Base-by-base conservation (phyloP, 2,888 invertebrate genomes). In the Tetragonula carbonaria region DNA sequence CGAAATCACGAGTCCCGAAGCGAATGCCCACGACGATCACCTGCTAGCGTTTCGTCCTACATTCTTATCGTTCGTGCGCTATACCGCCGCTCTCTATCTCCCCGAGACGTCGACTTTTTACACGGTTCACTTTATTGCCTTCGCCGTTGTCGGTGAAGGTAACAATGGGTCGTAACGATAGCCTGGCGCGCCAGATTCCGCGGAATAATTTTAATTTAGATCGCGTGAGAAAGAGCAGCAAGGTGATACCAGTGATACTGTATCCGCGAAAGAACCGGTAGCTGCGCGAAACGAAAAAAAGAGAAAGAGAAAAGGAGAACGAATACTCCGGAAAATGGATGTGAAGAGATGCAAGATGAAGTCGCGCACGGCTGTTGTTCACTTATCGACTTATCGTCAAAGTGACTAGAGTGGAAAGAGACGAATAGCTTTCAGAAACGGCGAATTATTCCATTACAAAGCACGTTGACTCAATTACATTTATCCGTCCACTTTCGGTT, bases 401-500 rank as follows among this genome's bases (percentile, higher is more conserved):
- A 66, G 66, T 51, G 70, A 82, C 65, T 57, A 33, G 72, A 75
- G n/a, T 66, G 75, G 65, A 80, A 78, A 76, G 70, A 74, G 71
- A 71, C 71, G 75, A 85, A 85, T 65, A 71, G 66, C 73, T 68
- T 76, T 80, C 72, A 23, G 78, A 65, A 80, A 80, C 23, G 28
- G 82, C 75, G 82, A 28, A 28, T 82, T 76, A 75, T 82, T 80
- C 83, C 82, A 84, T 88, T 87, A 87, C 83, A 78, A 84, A 85
- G 84, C 83, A 73, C 72, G 84, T 87, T 86, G 86, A 88, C 89
- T 86, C 88, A 85, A 87, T 89, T 90, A 88, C 83, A 33, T 86
- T 59, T 23, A 13, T 28, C 28, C 57, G 82, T 78, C 70, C 78
- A 50, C 78, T 78, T 74, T 81, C 77, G 66, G 74, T 73, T 82